Conservation (phyloP, 2,888 invertebrate genomes). For the Euproctis similis region DNA sequence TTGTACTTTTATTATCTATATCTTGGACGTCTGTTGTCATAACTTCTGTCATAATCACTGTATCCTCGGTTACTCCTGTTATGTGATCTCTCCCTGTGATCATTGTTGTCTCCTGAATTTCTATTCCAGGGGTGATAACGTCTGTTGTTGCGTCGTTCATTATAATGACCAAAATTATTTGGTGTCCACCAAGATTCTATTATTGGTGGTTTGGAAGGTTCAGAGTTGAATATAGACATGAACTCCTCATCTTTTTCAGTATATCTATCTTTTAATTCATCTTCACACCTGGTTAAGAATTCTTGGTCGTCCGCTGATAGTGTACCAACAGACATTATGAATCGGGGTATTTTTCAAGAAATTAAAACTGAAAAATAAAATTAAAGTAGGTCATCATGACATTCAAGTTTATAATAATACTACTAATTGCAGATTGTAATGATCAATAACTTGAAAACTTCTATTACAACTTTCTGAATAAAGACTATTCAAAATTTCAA, state of each 20-base stretch:
- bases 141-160: constrained; percentile 40
- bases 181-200: constrained; percentile 73
- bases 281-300: constrained; percentile 78
- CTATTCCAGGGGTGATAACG: constrained; percentile 25
- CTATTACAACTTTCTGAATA: too few species aligned
- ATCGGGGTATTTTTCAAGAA: constrained; percentile 24
- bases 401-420: too few species aligned
- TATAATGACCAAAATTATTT: constrained; percentile 38
- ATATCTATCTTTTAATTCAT: constrained; percentile 77
- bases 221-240: constrained; percentile 60
- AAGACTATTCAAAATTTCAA: too few species aligned
- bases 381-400: too few species aligned
- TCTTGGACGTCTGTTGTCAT: constrained; percentile 17
- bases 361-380: too few species aligned
- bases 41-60: constrained; percentile 11
- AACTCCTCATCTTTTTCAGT: constrained; percentile 79
- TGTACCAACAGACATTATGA: constrained; percentile 36
- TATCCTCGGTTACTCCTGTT: constrained; percentile 3
- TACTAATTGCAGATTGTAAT: too few species aligned
- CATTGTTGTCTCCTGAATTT: constrained; percentile 25
- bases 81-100: constrained; percentile 11
- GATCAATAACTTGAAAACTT: too few species aligned
- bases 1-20: constrained; percentile 16
- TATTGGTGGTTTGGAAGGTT: constrained; percentile 72
- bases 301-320: constrained; percentile 75